Conservation (phyloP, 2,888 invertebrate species). For the Venustoraphidia nigricollis region DNA sequence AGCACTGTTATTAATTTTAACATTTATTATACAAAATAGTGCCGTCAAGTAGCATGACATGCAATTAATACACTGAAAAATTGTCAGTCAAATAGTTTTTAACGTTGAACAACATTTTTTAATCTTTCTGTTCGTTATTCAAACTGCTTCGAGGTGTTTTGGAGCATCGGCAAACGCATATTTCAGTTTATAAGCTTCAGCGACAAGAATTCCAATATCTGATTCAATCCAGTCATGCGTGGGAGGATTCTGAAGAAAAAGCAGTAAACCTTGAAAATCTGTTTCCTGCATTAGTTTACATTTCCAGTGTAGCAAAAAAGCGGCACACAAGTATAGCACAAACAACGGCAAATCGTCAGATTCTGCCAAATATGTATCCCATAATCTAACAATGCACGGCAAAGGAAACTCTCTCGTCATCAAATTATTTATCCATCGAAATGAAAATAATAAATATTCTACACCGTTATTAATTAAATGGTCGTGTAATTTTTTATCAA, state of each 20-base stretch:
- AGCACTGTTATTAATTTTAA: no score
- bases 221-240: constrained; percentile 87
- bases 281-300: constrained; percentile 66
- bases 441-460: constrained; percentile 91
- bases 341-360: constrained; percentile 86
- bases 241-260: constrained; percentile 84
- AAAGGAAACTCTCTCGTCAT: constrained; percentile 86
- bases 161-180: constrained; percentile 53
- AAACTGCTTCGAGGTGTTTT: no score
- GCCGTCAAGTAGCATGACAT: no score
- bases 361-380: constrained; percentile 92
- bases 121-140: no score
- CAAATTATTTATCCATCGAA: constrained; percentile 97
- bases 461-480: constrained; percentile 81
- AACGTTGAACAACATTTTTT: no score
- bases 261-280: constrained; percentile 90
- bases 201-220: constrained; percentile 79
- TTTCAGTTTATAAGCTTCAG: constrained; percentile 89
- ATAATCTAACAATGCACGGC: constrained; percentile 80
- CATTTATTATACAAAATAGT: no score
- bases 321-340: constrained; percentile 91
- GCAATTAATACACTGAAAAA: no score
- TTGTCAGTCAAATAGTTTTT: no score
- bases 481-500: constrained; percentile 71
- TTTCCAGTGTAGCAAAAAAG: constrained; percentile 81